Percentiles rank a stretch among this genome's conserved stretches.
Conservation (phyloP, 1,140 invertebrate species). For the Hycleus phaleratus region DNA sequence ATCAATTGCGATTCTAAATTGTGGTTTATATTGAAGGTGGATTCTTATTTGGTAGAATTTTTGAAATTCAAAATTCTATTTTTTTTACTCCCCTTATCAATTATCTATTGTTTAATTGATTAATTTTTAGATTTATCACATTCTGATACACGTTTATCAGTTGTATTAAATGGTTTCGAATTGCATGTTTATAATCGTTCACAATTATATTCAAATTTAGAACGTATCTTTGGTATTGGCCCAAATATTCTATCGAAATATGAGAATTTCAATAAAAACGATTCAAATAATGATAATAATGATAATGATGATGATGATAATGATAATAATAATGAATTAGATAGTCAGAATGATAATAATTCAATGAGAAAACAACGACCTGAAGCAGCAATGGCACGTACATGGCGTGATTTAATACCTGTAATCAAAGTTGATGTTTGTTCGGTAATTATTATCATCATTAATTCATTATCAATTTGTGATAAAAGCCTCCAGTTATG, state of each 20-base stretch:
- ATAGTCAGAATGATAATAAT: slow-evolving; percentile 19
- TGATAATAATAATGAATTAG: slow-evolving; percentile 21
- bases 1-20: too few species aligned
- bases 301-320: slow-evolving; percentile 18
- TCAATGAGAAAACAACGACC: slow-evolving; percentile 57
- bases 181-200: slow-evolving; percentile 94
- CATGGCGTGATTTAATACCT: slow-evolving; percentile 94
- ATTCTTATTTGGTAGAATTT: too few species aligned
- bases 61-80: too few species aligned
- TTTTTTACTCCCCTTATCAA: too few species aligned
- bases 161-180: slow-evolving; percentile 94
- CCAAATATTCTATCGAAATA: slow-evolving; percentile 61
- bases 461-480: too few species aligned
- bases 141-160: slow-evolving; percentile 86
- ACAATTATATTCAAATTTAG: slow-evolving; percentile 77
- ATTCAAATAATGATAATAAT: slow-evolving; percentile 9
- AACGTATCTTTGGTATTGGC: slow-evolving; percentile 82
- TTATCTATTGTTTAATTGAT: too few species aligned
- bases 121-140: slow-evolving; percentile 71
- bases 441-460: slow-evolving; percentile 49
- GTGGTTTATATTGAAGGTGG: too few species aligned
- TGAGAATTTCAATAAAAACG: slow-evolving; percentile 30
- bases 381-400: slow-evolving; percentile 69
- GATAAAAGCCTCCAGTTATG: too few species aligned
- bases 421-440: slow-evolving; percentile 93